Evolutionary conservation across 2,888 invertebrate genomes (phyloP), one percentile per base, ranked within the genome.

Genomic region (Microplitis manilae): DNA sequence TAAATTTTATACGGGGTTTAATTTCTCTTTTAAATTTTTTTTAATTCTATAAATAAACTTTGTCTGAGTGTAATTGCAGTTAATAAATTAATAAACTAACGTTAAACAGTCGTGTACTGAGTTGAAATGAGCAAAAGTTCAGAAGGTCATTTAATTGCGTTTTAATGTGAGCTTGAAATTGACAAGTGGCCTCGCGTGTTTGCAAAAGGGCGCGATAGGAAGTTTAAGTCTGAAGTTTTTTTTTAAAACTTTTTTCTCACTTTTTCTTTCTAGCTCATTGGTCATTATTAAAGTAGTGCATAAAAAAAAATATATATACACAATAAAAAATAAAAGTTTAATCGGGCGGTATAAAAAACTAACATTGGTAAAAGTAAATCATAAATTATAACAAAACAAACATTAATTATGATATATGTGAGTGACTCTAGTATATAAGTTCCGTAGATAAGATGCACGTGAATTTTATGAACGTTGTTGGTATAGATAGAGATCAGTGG

Each of bases 81-180:
- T 50, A 50, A 50, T 50, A 50, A 50, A 50, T 50, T 50, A 50
- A 50, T 50, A 50, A 50, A 65, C 30, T 30, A 65, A 65, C 13
- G 39, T 39, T 30, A n/a, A 71, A 70, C 68, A 13, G 61, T 40
- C 64, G 15, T 20, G 73, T 40, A 17, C 30, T 30, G 15, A 67
- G 61, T 69, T 50, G 17, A 70, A 64, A 64, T 8, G 64, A 75
- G 62, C 62, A 30, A 50, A 75, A 62, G n/a, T 75, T 68, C n/a
- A 13, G 71, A n/a, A 50, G 70, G 50, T 62, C 69, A 15, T 69
- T 75, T 69, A 60, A 75, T 75, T 75, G 69, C 70, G 64, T 75
- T 75, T 64, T 69, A 75, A 75, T 75, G 70, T 64, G 20, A 69
- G 64, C 64, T 75, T 41, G 38, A 41, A 69, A 69, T 75, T 69